Base-by-base conservation (phyloP, 35 echinoderm and acorn worm species). In the Hemicentrotus pulcherrimus region DNA sequence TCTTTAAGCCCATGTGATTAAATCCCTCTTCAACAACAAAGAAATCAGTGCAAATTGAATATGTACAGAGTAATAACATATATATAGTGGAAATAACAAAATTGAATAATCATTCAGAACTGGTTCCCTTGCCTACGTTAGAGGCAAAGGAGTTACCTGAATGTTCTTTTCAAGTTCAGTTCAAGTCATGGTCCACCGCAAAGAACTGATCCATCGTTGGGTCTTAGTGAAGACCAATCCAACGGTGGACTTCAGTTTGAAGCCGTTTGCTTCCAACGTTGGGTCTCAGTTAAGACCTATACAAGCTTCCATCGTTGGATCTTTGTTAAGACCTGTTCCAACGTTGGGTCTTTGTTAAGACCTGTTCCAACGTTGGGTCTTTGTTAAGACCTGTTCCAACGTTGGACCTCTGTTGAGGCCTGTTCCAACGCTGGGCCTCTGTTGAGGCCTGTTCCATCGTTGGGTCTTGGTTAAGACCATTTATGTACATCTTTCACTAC, bases 261-360 rank as follows among this genome's bases (percentile, higher is more conserved):
- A 78, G 46, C 61, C 61, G n/a, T n/a, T n/a, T n/a, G 90, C 33
- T 35, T 91, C 33, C 22, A 35, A 4, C 35, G 35, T 41, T 41
- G 35, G 35, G 3, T 41, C 35, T 41, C 3, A 1, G 35, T 41
- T 90, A 90, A 90, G 88, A 90, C 88, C 88, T 9, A 9, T 55
- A 14, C 8, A 55, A 18, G 9, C 32, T 22, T 93, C 46, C 30
- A 22, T 1, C 94, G 32, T 28, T 88, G 71, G 94, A 85, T 45
- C 85, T 95, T 47, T 22, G 60, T 94, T 71, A 61, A 70, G 61
- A 70, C 50, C 94, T 41, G 35, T 92, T 61, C 47, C 61, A 94
- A 31, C 31, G 94, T 32, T n/a, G 35, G 94, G 94, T 46, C 94
- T 95, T n/a, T 24, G 94, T 95, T 86, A 18, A 86, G 94, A 88